Evolutionary conservation across 1,140 invertebrate genomes (phyloP).

Genomic region (Penaeus japonicus): DNA sequence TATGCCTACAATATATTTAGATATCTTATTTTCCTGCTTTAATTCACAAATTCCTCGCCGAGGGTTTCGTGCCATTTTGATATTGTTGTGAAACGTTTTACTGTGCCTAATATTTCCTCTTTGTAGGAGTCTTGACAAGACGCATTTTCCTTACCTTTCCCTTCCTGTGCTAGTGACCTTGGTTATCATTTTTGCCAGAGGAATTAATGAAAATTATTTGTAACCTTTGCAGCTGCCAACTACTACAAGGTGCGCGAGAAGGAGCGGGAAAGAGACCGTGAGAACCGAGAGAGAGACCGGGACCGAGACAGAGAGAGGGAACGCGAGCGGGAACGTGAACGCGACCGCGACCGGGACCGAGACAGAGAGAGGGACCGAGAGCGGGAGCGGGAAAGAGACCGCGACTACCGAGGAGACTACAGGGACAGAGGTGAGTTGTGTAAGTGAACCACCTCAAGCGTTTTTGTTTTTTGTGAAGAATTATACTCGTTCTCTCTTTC

Average conservation of each 20-base stretch:
- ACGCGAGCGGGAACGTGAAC: constrained; percentile 40
- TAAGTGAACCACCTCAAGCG: constrained; percentile 23
- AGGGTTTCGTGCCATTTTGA: too few relatives aligned
- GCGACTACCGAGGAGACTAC: constrained; percentile 76
- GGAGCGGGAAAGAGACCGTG: constrained; percentile 81
- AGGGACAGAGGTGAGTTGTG: constrained; percentile 85
- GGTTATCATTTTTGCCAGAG: too few relatives aligned
- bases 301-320: constrained; percentile 47
- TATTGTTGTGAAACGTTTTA: too few relatives aligned
- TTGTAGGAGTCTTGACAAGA: too few relatives aligned
- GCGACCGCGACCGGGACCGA: constrained; percentile 33
- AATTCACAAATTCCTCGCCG: too few relatives aligned
- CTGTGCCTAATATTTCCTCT: too few relatives aligned
- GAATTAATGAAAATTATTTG: too few relatives aligned
- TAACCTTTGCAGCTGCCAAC: constrained; percentile 9
- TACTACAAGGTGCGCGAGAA: constrained; percentile 78
- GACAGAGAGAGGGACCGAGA: constrained; percentile 18
- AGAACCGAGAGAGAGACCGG: constrained; percentile 68
- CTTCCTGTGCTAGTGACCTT: too few relatives aligned
- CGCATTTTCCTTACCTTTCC: too few relatives aligned
- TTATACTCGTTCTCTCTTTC: neutral
- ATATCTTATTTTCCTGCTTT: too few relatives aligned
- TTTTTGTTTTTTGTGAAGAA: constrained; percentile 46
- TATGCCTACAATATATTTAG: too few relatives aligned
- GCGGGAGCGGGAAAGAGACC: constrained; percentile 28